Conservation (phyloP, 2,888 invertebrate species). For the Sesia bembeciformis region DNA sequence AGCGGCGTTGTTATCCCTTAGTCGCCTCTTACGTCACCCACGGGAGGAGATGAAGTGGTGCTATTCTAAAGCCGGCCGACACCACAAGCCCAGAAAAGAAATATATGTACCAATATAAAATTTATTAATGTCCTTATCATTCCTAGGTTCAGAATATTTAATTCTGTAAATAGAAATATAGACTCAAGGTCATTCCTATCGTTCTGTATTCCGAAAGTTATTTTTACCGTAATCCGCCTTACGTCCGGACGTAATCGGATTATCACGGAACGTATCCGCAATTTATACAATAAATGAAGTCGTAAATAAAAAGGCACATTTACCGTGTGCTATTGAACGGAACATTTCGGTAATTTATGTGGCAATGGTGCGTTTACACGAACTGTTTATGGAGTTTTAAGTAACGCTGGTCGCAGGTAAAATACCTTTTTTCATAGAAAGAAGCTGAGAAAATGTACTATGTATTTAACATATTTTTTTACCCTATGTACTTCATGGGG, state of each 20-base stretch:
- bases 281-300: slow-evolving; percentile 15
- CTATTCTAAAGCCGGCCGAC: too few relatives aligned
- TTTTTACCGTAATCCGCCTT: neutral
- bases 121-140: too few relatives aligned
- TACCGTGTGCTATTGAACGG: slow-evolving; percentile 22
- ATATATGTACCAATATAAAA: too few relatives aligned
- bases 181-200: too few relatives aligned
- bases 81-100: too few relatives aligned
- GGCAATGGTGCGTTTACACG: neutral
- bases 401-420: neutral
- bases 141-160: too few relatives aligned
- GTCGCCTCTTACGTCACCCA: too few relatives aligned
- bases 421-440: neutral
- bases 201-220: neutral
- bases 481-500: too few relatives aligned
- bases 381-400: neutral
- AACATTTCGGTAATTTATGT: slow-evolving; percentile 3
- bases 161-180: too few relatives aligned
- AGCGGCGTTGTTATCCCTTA: too few relatives aligned
- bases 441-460: neutral
- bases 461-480: neutral
- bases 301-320: slow-evolving; percentile 30
- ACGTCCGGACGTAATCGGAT: slow-evolving; percentile 13
- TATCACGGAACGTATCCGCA: slow-evolving; percentile 17
- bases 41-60: too few relatives aligned